Conservation (phyloP, 2,888 invertebrate genomes). For the Crematogaster levior region DNA sequence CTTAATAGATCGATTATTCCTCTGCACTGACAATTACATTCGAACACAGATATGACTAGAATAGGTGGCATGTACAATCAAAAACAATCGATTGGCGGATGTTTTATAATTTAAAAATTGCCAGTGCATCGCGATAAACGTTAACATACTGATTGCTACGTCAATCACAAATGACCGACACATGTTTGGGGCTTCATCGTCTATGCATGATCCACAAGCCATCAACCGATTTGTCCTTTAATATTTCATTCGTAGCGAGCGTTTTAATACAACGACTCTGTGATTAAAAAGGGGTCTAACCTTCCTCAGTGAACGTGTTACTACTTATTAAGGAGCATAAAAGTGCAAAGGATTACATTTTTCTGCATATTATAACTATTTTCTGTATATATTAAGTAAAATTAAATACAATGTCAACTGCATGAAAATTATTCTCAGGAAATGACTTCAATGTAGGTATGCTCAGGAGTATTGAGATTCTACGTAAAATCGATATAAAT, state of each 20-base stretch:
- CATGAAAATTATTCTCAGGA: neutral
- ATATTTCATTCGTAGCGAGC: neutral
- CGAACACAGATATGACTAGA: neutral
- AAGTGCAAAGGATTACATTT: constrained; percentile 8
- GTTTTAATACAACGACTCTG: neutral
- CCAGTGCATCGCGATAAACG: neutral
- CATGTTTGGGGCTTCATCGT: neutral
- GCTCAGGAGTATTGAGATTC: neutral
- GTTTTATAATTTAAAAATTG: constrained; percentile 16
- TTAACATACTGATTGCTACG: neutral
- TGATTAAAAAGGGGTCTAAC: neutral
- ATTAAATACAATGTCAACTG: neutral
- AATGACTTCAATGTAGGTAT: neutral
- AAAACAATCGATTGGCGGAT: neutral
- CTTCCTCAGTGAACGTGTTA: neutral
- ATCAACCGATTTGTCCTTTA: neutral
- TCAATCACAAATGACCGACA: neutral
- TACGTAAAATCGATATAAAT: neutral
- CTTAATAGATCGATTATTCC: constrained; percentile 20
- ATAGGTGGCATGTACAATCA: neutral
- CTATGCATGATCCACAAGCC: neutral
- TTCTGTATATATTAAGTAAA: neutral
- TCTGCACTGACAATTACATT: constrained; percentile 22
- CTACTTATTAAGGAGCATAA: neutral
- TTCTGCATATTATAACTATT: neutral